Evolutionary conservation across 2,113 vertebrate genomes (phyloP), one percentile per base, ranked within the genome.

Genomic region (Nibea coibor): DNA sequence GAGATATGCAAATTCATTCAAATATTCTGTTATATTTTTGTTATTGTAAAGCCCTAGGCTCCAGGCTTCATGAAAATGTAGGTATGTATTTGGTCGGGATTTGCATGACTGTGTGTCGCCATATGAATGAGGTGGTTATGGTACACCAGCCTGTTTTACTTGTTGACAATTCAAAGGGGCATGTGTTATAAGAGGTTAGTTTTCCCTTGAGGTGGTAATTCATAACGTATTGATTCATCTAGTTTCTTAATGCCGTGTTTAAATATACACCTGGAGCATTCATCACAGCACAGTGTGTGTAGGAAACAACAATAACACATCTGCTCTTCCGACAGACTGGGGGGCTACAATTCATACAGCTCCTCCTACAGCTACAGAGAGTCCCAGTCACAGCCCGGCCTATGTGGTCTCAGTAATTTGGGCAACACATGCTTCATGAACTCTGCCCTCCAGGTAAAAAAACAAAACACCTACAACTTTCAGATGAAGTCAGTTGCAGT

Each of bases 391-490:
- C 97, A 99, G 0, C 97, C 97, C 79, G 98, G 98, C 16, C 95
- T 98, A 31, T 99, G 98, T 79, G 98, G 98, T 65, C 97, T 99
- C 45, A 97, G 97, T 92, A 99, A 99, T 93, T 94, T 99, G 90
- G 98, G 98, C 58, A 99, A 99, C 91, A 99, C 98, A 5, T 99
- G 98, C 92, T 99, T 99, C 93, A 99, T 99, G 98, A 99, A 99
- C 92, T 99, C 98, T 59, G 97, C 98, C 50, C 94, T 99, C 80
- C 98, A 99, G 97, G 98, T 98, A 94, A 75, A 45, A 65, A 20
- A 51, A 19, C 2, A 3, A 26, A n/a, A 24, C 24, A 64, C 17
- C 54, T 31, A n/a, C 19, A 71, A 4, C 22, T 17, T 67, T 45
- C n/a, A 7, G 54, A 63, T 15, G 16, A 28, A 63, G 14, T 73